Evolutionary conservation across 2,113 vertebrate genomes (phyloP).

Genomic region (Anoplopoma fimbria): DNA sequence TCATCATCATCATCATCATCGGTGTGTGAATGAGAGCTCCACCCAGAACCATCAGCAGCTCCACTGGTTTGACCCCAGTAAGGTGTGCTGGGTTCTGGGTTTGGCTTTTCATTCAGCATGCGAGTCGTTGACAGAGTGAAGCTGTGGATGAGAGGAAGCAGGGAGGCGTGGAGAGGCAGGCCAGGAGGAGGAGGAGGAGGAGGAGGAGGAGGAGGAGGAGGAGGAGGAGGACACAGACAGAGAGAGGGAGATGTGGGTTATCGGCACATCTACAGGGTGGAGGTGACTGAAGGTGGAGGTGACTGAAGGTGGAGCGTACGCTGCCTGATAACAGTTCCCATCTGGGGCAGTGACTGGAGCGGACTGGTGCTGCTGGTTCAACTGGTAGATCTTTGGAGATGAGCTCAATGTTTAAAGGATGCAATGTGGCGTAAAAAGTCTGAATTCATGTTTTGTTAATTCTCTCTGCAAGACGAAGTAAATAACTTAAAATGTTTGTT

Average conservation of each 20-base stretch:
- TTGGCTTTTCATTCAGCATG: conserved; percentile 47
- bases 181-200: not conserved
- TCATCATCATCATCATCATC: rapidly evolving
- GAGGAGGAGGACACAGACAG: conserved; percentile 3
- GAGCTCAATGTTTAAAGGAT: too few relatives aligned
- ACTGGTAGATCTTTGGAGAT: not conserved
- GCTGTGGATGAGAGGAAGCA: conserved; percentile 63
- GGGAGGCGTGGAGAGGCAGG: conserved; percentile 46
- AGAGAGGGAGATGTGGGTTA: conserved; percentile 43
- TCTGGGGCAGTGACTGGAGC: too few relatives aligned
- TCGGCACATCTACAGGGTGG: conserved; percentile 52
- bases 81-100: conserved; percentile 36
- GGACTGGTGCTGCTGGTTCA: conserved; percentile 15
- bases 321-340: conserved; percentile 69
- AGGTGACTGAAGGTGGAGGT: not conserved
- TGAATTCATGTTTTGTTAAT: too few relatives aligned
- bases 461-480: too few relatives aligned
- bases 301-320: conserved; percentile 25
- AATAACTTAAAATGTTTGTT: too few relatives aligned
- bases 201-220: not conserved
- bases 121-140: conserved; percentile 44
- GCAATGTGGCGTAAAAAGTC: too few relatives aligned
- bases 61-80: too few relatives aligned
- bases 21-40: conserved; percentile 13
- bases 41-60: conserved; percentile 52